These are phyloP conservation scores for Hycleus cichorii DNA, from an alignment of 1,140 invertebrate genomes.

Conservation along the genomic window DNA sequence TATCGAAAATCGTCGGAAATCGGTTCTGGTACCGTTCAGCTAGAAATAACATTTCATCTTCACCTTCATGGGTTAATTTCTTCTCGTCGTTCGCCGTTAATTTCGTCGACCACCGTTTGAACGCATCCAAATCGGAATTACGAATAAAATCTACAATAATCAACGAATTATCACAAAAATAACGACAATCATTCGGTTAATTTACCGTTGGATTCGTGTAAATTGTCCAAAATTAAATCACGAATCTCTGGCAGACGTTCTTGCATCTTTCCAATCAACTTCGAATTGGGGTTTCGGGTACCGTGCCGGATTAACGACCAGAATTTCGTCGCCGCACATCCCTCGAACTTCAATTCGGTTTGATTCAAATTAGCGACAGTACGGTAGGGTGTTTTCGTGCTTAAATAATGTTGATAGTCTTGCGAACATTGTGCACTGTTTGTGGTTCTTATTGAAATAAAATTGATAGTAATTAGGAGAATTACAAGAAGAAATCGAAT, in stretches of 20 bases:
- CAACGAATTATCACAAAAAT: constrained; percentile 13
- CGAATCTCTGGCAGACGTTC: constrained; percentile 44
- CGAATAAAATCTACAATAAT: constrained; percentile 15
- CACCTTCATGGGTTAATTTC: constrained; percentile 53
- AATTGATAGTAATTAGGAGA: too few relatives aligned
- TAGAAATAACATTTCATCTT: constrained; percentile 57
- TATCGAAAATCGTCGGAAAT: constrained; percentile 53
- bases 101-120: constrained; percentile 48
- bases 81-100: constrained; percentile 44
- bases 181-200: constrained; percentile 16
- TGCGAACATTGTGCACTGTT: too few relatives aligned
- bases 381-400: constrained; percentile 55
- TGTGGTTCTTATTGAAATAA: too few relatives aligned
- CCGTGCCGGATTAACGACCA: constrained; percentile 63
- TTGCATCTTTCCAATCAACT: constrained; percentile 47
- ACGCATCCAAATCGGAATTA: constrained; percentile 34
- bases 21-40: constrained; percentile 57
- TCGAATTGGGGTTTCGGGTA: constrained; percentile 53
- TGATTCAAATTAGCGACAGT: constrained; percentile 52
- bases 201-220: constrained; percentile 13
- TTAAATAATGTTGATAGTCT: constrained; percentile 39
- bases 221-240: constrained; percentile 44
- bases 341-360: constrained; percentile 44
- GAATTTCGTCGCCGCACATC: constrained; percentile 52
- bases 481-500: too few relatives aligned